Percentiles rank a stretch among this genome's conserved stretches.
These are phyloP conservation scores for Hemibagrus guttatus DNA, from an alignment of 2,797 vertebrate genomes.

Conservation along the genomic window DNA sequence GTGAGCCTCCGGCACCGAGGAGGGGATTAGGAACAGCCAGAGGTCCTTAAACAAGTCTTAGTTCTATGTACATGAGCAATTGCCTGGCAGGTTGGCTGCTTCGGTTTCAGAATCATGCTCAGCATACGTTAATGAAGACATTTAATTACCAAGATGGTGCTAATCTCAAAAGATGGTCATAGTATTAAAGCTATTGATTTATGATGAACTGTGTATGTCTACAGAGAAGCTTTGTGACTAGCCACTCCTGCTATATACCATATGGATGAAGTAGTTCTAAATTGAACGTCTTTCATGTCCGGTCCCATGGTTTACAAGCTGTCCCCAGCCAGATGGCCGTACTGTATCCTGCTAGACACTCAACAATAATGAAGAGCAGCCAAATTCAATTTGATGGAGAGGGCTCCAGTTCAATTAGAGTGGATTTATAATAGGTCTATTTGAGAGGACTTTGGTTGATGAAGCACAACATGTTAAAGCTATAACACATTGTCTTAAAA, in stretches of 20 bases:
- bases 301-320: slow-evolving; percentile 54
- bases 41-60: slow-evolving; percentile 65
- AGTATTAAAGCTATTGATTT: neutral
- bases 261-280: neutral
- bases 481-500: slow-evolving; percentile 35
- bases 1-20: slow-evolving; percentile 61
- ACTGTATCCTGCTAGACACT: slow-evolving; percentile 64
- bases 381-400: slow-evolving; percentile 71
- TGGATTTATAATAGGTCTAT: slow-evolving; percentile 63
- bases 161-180: neutral
- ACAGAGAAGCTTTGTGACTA: slow-evolving; percentile 12
- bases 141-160: neutral
- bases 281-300: slow-evolving; percentile 51
- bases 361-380: slow-evolving; percentile 59
- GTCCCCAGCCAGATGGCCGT: slow-evolving; percentile 69
- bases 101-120: slow-evolving; percentile 22
- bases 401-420: slow-evolving; percentile 67
- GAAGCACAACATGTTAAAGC: slow-evolving; percentile 54
- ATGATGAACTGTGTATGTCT: neutral
- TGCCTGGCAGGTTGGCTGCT: slow-evolving; percentile 16
- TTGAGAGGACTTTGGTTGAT: slow-evolving; percentile 59
- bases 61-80: slow-evolving; percentile 34
- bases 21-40: slow-evolving; percentile 70
- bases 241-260: neutral
- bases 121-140: slow-evolving; percentile 11